These are phyloP conservation scores for Punctoribates punctum DNA, from an alignment of 2,888 invertebrate genomes.

Conservation along the genomic window DNA sequence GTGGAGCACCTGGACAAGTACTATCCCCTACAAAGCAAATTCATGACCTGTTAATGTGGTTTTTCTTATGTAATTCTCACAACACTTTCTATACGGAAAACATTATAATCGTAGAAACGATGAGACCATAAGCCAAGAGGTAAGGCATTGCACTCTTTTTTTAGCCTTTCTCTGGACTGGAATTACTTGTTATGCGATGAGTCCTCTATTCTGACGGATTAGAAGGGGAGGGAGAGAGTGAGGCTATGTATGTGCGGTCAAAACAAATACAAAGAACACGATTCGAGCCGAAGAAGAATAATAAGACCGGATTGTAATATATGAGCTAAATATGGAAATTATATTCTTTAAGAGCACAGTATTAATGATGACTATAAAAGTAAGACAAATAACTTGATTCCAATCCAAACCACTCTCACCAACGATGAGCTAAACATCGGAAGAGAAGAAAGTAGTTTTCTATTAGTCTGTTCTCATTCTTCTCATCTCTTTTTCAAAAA, in stretches of 20 bases:
- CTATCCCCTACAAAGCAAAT: background rate
- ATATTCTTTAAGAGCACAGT: background rate
- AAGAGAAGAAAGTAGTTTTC: background rate
- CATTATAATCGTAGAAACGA: background rate
- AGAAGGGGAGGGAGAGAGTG: background rate
- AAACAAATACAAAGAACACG: background rate
- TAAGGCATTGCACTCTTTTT: constrained; percentile 29
- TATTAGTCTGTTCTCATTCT: background rate
- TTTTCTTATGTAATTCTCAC: background rate
- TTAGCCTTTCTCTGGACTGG: constrained; percentile 1
- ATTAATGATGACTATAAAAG: constrained; percentile 31
- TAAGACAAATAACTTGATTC: constrained; percentile 2
- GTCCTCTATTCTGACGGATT: background rate
- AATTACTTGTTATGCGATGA: constrained; percentile 11
- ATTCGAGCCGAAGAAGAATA: background rate
- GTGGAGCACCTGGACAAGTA: background rate
- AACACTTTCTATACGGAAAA: background rate
- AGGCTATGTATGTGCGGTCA: background rate
- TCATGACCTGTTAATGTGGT: constrained; percentile 20
- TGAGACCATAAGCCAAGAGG: background rate
- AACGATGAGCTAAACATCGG: constrained; percentile 29
- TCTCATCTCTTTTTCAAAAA: background rate
- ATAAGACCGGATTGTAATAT: background rate
- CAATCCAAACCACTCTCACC: background rate
- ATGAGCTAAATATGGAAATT: constrained; percentile 21